Evolutionary conservation across 2,888 invertebrate species (phyloP).

Genomic region (Eubasilissa splendida): DNA sequence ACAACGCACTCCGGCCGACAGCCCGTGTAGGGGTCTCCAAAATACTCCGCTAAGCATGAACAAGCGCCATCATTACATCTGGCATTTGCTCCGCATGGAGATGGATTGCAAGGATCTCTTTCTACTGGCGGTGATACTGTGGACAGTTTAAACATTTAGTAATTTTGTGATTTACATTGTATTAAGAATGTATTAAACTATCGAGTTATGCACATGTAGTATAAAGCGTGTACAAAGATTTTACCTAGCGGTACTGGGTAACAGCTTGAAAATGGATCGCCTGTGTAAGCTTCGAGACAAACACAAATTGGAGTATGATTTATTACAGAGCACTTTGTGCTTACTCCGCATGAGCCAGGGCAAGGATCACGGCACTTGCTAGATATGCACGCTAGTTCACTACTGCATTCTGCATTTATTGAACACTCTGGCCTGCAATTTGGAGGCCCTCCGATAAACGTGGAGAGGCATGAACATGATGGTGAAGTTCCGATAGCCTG

Average conservation of each 20-base stretch:
- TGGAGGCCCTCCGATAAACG: slow-evolving; percentile 79
- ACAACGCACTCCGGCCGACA: slow-evolving; percentile 76
- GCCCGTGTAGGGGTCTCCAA: slow-evolving; percentile 74
- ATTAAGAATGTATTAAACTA: no score
- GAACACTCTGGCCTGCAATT: slow-evolving; percentile 83
- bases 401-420: slow-evolving; percentile 82
- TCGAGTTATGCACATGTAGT: no score
- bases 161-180: no score
- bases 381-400: slow-evolving; percentile 83
- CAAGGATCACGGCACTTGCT: slow-evolving; percentile 87
- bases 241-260: slow-evolving; percentile 69
- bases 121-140: slow-evolving; percentile 64
- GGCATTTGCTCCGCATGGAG: slow-evolving; percentile 76
- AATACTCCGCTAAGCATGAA: slow-evolving; percentile 73
- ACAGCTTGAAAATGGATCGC: slow-evolving; percentile 83
- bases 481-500: slow-evolving; percentile 75
- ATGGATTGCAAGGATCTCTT: slow-evolving; percentile 76
- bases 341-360: slow-evolving; percentile 82
- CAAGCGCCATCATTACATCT: slow-evolving; percentile 74
- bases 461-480: slow-evolving; percentile 77
- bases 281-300: slow-evolving; percentile 82
- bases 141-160: neutral
- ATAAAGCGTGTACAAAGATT: neutral
- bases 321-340: slow-evolving; percentile 82
- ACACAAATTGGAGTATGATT: slow-evolving; percentile 86